phyloP scores from a whole-genome alignment of 37 sponge, comb jelly and placozoan genomes.

The Chondrosia reniformis region DNA sequence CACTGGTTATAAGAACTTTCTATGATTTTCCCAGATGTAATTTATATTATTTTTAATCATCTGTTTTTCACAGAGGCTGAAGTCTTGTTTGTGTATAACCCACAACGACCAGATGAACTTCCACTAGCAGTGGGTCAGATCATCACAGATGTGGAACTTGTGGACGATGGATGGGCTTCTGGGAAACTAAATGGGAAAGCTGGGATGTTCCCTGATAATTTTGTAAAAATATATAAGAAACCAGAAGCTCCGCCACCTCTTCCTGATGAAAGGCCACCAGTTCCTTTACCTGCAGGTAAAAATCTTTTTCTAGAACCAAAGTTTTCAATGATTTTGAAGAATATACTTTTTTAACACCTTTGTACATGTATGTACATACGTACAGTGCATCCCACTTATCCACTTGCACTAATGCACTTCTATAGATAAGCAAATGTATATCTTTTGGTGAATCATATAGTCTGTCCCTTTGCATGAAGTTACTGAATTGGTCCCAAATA shows the following conservation, averaged over 20 bases:
- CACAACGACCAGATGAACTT: conserved; percentile 70
- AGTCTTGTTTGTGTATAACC: conserved; percentile 62
- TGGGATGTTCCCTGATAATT: conserved; percentile 81
- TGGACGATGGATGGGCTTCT: conserved; percentile 77
- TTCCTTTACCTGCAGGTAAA: background rate
- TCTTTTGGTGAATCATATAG: no score
- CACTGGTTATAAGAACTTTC: background rate
- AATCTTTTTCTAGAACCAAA: background rate
- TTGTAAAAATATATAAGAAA: conserved; percentile 46
- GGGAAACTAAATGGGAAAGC: conserved; percentile 50
- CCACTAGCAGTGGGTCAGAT: conserved; percentile 57
- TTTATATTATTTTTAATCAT: background rate
- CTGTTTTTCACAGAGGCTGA: conserved; percentile 32
- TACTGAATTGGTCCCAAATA: no score
- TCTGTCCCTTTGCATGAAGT: no score
- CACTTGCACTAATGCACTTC: no score
- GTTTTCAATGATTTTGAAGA: no score
- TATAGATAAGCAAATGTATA: no score
- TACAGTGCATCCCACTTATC: no score
- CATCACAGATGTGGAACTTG: conserved; percentile 41
- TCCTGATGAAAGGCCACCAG: background rate
- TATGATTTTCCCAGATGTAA: background rate
- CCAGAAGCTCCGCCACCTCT: conserved; percentile 16
- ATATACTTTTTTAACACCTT: no score
- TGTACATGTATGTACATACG: background rate